A percentile compares a stretch with the other conserved stretches of the same genome.
These are phyloP conservation scores for Polietes domitor DNA, from an alignment of 2,888 invertebrate species.

Conservation along the genomic window DNA sequence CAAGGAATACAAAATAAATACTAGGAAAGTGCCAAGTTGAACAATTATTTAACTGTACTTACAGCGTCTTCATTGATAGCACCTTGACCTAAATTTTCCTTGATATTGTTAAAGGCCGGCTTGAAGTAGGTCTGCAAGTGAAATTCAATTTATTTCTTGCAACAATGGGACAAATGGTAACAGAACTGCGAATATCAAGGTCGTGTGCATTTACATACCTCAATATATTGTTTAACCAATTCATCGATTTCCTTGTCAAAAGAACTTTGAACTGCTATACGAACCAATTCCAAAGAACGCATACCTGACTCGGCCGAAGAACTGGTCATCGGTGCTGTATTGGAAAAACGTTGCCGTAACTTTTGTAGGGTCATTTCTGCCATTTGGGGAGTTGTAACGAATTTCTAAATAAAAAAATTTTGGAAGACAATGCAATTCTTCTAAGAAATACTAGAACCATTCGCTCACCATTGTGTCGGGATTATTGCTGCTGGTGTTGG, in stretches of 20 bases:
- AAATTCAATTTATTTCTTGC: neutral
- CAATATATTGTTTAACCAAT: conserved; percentile 84
- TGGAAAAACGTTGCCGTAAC: conserved; percentile 77
- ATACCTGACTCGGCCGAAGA: conserved; percentile 77
- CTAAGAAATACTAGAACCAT: neutral
- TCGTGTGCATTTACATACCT: too few species aligned
- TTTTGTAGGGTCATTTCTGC: conserved; percentile 78
- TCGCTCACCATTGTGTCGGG: conserved; percentile 67
- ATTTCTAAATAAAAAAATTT: conserved; percentile 71
- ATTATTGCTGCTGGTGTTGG: conserved; percentile 15
- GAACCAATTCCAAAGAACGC: conserved; percentile 83
- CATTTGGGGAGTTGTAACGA: conserved; percentile 78
- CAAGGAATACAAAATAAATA: neutral
- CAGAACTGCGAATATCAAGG: too few species aligned
- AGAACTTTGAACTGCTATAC: conserved; percentile 84
- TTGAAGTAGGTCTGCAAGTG: conserved; percentile 84
- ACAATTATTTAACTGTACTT: conserved; percentile 61
- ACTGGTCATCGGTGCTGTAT: conserved; percentile 71
- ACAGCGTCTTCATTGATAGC: conserved; percentile 83
- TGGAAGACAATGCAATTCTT: neutral
- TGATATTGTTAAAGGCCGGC: conserved; percentile 84
- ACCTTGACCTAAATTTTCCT: conserved; percentile 83
- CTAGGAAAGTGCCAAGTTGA: too few species aligned
- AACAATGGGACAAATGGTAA: too few species aligned
- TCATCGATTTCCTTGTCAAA: conserved; percentile 84